These are phyloP conservation scores for Rhizoglyphus robini DNA, from an alignment of 1,140 invertebrate species.

Conservation along the genomic window DNA sequence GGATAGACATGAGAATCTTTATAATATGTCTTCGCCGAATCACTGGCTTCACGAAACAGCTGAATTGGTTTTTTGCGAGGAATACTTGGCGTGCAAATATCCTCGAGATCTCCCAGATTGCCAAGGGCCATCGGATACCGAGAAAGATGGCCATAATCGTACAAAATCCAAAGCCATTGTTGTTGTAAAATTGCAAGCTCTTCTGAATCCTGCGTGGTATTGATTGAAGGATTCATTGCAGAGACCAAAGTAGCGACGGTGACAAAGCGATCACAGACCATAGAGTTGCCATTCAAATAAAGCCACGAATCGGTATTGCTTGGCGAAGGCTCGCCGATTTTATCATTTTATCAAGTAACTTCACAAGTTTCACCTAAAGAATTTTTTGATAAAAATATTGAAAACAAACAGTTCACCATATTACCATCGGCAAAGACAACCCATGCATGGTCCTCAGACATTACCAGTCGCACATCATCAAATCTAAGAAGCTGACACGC, in stretches of 20 bases:
- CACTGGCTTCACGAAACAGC: constrained; percentile 61
- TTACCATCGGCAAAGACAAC: constrained; percentile 74
- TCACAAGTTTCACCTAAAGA: constrained; percentile 36
- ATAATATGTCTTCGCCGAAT: constrained; percentile 57
- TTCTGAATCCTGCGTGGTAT: constrained; percentile 62
- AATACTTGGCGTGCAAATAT: constrained; percentile 51
- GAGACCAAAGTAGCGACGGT: constrained; percentile 87
- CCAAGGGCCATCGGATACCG: constrained; percentile 85
- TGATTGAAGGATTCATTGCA: constrained; percentile 81
- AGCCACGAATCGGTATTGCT: constrained; percentile 76
- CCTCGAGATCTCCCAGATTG: constrained; percentile 80
- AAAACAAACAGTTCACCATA: not conserved
- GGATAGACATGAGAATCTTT: constrained; percentile 88
- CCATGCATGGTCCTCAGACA: constrained; percentile 95
- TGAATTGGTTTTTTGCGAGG: constrained; percentile 40
- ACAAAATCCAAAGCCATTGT: constrained; percentile 74
- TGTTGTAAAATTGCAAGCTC: constrained; percentile 71
- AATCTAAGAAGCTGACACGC: constrained; percentile 73
- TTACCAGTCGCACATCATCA: constrained; percentile 75
- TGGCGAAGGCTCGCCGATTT: constrained; percentile 85
- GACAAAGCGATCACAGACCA: constrained; percentile 71
- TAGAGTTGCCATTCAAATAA: constrained; percentile 80
- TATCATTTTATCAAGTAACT: constrained; percentile 57
- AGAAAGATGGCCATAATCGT: constrained; percentile 72
- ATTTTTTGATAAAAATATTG: not conserved